Evolutionary conservation across 2,797 vertebrate genomes (phyloP).

Genomic region (Florisuga fusca): DNA sequence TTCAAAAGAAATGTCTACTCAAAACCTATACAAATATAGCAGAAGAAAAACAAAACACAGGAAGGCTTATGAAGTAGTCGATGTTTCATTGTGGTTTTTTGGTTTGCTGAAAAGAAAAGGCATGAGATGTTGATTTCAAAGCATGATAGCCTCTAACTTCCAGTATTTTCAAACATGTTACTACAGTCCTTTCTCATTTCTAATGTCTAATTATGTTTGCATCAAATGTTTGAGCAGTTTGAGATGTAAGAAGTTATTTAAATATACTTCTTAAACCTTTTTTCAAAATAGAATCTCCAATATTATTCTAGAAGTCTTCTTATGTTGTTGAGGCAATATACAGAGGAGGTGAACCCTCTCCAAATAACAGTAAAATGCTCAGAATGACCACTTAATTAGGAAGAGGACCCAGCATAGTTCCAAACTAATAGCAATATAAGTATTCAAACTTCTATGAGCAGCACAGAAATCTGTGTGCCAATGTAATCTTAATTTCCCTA

Average conservation of each 20-base stretch:
- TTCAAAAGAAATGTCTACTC: neutral
- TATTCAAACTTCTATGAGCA: neutral
- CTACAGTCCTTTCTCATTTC: neutral
- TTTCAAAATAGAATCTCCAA: neutral
- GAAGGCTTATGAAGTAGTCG: neutral
- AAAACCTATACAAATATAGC: neutral
- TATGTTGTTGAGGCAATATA: neutral
- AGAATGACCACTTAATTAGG: neutral
- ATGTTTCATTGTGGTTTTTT: neutral
- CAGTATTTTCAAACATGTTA: neutral
- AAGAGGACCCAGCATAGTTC: neutral
- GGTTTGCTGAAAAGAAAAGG: neutral
- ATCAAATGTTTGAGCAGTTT: neutral
- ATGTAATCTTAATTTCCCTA: conserved; percentile 27
- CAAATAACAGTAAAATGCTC: neutral
- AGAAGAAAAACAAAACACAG: neutral
- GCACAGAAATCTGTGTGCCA: neutral
- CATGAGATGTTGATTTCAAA: neutral
- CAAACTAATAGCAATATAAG: neutral
- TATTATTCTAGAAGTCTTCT: neutral
- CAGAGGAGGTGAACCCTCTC: neutral
- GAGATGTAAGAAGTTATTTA: neutral
- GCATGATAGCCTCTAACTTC: neutral
- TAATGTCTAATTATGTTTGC: neutral
- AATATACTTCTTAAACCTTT: neutral